Base-by-base conservation (phyloP, 2,888 invertebrate genomes). In the Heliconius cydno region DNA sequence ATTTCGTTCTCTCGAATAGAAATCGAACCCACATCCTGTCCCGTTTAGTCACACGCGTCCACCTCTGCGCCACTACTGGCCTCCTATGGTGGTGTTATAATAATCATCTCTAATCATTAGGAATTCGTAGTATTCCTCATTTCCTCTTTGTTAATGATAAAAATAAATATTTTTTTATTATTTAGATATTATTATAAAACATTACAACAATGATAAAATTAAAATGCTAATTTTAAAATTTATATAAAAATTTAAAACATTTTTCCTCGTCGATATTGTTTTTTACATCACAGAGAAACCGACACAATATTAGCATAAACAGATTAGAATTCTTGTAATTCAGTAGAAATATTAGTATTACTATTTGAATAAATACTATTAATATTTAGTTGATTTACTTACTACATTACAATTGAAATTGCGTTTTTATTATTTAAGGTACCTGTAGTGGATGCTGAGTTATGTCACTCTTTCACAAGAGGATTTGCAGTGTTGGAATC, bases 381-480 rank as follows among this genome's bases (percentile, higher is more conserved):
- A 3, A 19, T 60, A 60, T n/a, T 60, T n/a, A 9, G n/a, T n/a
- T 15, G 1, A 19, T 52, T 52, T 52, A 52, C 19, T 52, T 13
- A 13, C 0, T 0, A 19, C 52, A 19, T 19, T 52, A 13, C 19
- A 52, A 52, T 60, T 10, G 10, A 60, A 60, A 3, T 60, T 10
- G n/a, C n/a, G 60, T n/a, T 10, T 22, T 10, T 10, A 60, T n/a
- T 1, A 9, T 60, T 60, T 60, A 28, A 93, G 93, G 83, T 94
- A 22, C 94, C 93, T 52, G 82, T 94, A 28, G 88, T 93, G 12
- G 82, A 86, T 1, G 85, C 90, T 0, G 84, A 85, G 7, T 78
- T 82, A 12, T 95, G 94, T 81, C 85, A 90, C 52, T 84, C 87
- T 28, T 91, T 93, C 72, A 90, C 90, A 19, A 87, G 87, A 71